A percentile compares a stretch with the other conserved stretches of the same genome.
phyloP scores from a whole-genome alignment of 2,888 invertebrate genomes.

The Meandrusa payeni region DNA sequence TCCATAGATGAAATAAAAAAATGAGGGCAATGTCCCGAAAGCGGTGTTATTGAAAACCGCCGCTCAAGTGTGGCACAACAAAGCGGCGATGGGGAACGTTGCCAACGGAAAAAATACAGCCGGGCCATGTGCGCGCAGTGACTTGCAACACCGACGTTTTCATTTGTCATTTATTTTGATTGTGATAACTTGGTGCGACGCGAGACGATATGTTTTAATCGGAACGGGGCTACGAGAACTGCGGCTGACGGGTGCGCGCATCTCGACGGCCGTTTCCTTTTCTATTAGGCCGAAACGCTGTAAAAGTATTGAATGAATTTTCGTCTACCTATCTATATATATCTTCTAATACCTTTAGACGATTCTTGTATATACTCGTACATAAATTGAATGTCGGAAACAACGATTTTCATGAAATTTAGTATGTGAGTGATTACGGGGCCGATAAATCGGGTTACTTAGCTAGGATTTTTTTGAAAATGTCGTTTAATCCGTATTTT shows the following conservation, averaged over 20 bases:
- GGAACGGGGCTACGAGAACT: slow-evolving; percentile 33
- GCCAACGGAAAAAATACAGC: slow-evolving; percentile 55
- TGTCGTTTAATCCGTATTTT: too few species aligned
- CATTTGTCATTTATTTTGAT: slow-evolving; percentile 82
- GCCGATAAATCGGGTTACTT: too few species aligned
- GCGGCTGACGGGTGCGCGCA: slow-evolving; percentile 3
- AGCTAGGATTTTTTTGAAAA: too few species aligned
- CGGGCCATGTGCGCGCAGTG: slow-evolving; percentile 46
- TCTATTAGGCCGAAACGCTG: too few species aligned
- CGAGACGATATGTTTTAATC: slow-evolving; percentile 55
- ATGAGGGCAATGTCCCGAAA: slow-evolving; percentile 58
- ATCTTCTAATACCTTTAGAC: too few species aligned
- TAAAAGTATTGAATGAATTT: too few species aligned
- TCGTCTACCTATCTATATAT: too few species aligned
- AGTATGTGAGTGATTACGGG: too few species aligned
- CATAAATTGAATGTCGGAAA: too few species aligned
- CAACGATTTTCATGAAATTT: too few species aligned
- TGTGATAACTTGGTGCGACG: slow-evolving; percentile 70
- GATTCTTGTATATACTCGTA: too few species aligned
- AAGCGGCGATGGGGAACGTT: slow-evolving; percentile 63
- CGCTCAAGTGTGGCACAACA: slow-evolving; percentile 64
- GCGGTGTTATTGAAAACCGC: slow-evolving; percentile 71
- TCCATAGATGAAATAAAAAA: slow-evolving; percentile 45
- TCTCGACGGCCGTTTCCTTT: neutral
- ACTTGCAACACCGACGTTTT: slow-evolving; percentile 74